Conservation (phyloP, 2,797 vertebrate species). For the Cyprinodon diabolis region DNA sequence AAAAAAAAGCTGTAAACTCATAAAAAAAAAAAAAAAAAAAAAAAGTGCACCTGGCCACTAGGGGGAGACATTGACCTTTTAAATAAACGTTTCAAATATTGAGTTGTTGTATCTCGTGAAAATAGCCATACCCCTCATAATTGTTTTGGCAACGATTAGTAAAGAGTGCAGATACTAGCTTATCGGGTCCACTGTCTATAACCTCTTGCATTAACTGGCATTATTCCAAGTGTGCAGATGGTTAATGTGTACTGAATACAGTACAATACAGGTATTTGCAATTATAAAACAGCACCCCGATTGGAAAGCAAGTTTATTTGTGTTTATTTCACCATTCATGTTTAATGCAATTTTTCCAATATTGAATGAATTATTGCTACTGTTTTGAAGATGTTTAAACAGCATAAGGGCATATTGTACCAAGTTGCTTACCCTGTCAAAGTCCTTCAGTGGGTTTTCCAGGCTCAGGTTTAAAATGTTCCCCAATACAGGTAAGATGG, state of each 20-base stretch:
- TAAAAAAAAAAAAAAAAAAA: too few species aligned
- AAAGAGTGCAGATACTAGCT: neutral
- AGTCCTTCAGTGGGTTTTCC: constrained; percentile 62
- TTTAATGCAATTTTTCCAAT: neutral
- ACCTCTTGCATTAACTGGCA: neutral
- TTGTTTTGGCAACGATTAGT: neutral
- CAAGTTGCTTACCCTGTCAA: constrained; percentile 53
- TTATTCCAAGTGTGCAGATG: neutral
- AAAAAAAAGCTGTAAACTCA: too few species aligned
- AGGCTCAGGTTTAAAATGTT: constrained; percentile 57
- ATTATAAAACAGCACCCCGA: neutral
- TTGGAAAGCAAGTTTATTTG: neutral
- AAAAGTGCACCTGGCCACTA: too few species aligned
- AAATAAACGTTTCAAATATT: neutral
- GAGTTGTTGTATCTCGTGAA: too few species aligned
- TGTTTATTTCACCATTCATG: neutral
- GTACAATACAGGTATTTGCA: neutral
- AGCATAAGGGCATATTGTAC: too few species aligned
- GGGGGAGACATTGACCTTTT: neutral
- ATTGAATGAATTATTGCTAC: neutral
- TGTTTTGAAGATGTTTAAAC: neutral
- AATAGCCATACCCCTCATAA: too few species aligned
- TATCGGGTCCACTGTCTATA: neutral
- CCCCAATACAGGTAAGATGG: constrained; percentile 48
- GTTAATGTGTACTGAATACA: neutral